Evolutionary conservation across 2,113 vertebrate species (phyloP), one percentile per base, ranked within the genome.

Genomic region (Gopherus flavomarginatus): DNA sequence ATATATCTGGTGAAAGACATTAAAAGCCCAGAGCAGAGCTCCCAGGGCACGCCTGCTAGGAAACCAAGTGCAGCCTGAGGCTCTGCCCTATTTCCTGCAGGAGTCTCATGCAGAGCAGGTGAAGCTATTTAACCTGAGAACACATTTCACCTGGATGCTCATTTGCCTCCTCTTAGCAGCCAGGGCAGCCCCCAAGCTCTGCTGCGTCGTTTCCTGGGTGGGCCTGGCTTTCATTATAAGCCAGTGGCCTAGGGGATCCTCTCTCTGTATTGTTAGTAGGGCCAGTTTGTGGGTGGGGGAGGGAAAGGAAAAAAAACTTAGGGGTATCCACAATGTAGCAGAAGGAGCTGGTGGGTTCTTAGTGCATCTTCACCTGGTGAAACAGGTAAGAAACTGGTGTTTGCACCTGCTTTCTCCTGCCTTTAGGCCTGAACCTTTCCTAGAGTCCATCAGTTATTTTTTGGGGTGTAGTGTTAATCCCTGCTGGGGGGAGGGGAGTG

Each of bases 201-300:
- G 0, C 47, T 6, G 42, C 10, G 69, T 26, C 2, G n/a, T 65
- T 35, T 78, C 1, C 65, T 50, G 77, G 13, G 13, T 21, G 52
- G 86, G 13, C 57, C 27, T 54, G 38, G 81, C 53, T 87, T 84
- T 83, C 35, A 35, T 95, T 97, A 97, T 95, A 97, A 97, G 57
- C 72, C 96, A 62, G 82, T 77, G 84, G 11, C 26, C 6, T 2
- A 1, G 3, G 1, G 0, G 0, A 0, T 0, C 0, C 50, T 27
- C 2, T 1, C 6, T 57, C 42, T 80, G 1, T 5, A 1, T 21
- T 86, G n/a, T 31, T 19, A 57, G 75, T 16, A 81, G 11, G 14
- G 26, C 79, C 8, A 0, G 11, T 22, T 72, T n/a, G 17, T 87
- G 11, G n/a, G 83, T 47, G n/a, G 35, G 35, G 86, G 26, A 85